Percentiles rank a stretch among this genome's conserved stretches.
Conservation (phyloP, 2,888 invertebrate species). For the Parnassius glacialis region DNA sequence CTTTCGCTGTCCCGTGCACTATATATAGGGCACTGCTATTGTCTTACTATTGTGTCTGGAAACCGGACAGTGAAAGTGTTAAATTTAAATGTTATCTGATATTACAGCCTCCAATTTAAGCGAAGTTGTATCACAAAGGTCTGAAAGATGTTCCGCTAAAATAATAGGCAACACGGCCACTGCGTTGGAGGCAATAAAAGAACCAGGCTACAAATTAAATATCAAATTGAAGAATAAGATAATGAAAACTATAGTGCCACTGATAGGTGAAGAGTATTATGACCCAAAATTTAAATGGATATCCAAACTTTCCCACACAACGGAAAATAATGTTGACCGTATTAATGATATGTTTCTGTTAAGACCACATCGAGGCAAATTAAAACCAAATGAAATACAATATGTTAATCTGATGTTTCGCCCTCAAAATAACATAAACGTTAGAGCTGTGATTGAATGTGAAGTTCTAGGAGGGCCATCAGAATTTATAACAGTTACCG, state of each 20-base stretch:
- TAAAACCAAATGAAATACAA: conserved; percentile 76
- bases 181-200: conserved; percentile 30
- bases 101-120: conserved; percentile 39
- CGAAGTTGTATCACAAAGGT: conserved; percentile 35
- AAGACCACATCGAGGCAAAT: conserved; percentile 69
- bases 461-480: conserved; percentile 80
- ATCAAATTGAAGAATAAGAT: conserved; percentile 38
- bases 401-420: conserved; percentile 71
- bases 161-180: conserved; percentile 1
- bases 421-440: conserved; percentile 62
- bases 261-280: conserved; percentile 51
- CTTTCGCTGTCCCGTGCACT: too few relatives aligned
- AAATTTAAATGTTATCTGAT: conserved; percentile 2
- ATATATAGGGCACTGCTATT: too few relatives aligned
- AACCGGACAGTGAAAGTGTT: too few relatives aligned
- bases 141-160: conserved; percentile 12
- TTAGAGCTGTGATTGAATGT: conserved; percentile 73
- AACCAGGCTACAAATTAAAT: conserved; percentile 35
- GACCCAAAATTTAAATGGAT: conserved; percentile 53
- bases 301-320: conserved; percentile 50
- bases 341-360: conserved; percentile 67
- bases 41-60: too few relatives aligned
- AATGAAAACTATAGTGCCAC: conserved; percentile 53
- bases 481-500: conserved; percentile 71
- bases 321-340: conserved; percentile 36